Conservation (phyloP, 2,113 vertebrate species). For the Lepisosteus osseus region DNA sequence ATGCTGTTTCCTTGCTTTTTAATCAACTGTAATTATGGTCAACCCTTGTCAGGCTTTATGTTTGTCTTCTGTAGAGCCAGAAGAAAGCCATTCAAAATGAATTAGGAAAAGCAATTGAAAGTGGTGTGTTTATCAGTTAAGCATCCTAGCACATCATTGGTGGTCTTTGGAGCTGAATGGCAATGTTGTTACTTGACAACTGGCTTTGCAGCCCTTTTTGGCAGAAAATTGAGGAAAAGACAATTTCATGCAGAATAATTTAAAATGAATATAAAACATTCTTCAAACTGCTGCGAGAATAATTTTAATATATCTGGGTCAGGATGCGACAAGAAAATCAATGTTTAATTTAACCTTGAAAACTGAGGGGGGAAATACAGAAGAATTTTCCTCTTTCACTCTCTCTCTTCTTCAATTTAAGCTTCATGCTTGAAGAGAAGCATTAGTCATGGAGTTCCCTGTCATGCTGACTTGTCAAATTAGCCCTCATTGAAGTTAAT, state of each 20-base stretch:
- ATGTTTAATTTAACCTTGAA: conserved; percentile 1
- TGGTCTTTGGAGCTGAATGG: too few species aligned
- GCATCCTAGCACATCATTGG: too few species aligned
- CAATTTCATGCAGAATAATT: background rate
- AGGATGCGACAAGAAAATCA: background rate
- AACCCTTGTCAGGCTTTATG: too few species aligned
- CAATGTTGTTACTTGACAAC: too few species aligned
- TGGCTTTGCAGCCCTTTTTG: too few species aligned
- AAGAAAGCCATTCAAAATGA: too few species aligned
- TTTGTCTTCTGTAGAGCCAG: too few species aligned
- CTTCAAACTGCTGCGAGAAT: background rate
- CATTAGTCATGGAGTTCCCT: conserved; percentile 35
- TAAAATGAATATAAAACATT: background rate
- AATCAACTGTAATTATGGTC: too few species aligned
- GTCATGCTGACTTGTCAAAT: conserved; percentile 46
- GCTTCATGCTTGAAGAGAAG: conserved; percentile 47
- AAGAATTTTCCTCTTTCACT: background rate
- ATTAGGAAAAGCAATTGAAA: too few species aligned
- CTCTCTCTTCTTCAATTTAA: conserved; percentile 43
- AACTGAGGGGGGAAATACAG: background rate
- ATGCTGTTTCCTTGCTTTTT: too few species aligned
- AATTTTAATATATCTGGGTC: conserved; percentile 3
- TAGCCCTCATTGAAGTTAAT: conserved; percentile 54
- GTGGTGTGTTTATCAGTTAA: too few species aligned
- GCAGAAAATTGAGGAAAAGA: background rate